Evolutionary conservation across 2,888 invertebrate species (phyloP).

Genomic region (Cosmorhoe ocellata): DNA sequence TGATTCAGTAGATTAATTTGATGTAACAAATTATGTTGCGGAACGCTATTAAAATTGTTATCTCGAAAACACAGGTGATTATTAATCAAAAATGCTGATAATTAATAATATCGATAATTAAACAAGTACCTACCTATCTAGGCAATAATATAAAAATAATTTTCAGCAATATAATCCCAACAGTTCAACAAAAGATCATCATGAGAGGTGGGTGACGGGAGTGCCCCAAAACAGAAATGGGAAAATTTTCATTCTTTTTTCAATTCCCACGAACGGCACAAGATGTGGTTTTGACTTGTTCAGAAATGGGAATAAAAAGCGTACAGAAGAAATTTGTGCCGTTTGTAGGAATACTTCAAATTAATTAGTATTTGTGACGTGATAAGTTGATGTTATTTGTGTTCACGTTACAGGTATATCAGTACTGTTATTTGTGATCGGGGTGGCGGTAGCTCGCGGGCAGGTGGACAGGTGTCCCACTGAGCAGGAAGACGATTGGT

Average conservation of each 20-base stretch:
- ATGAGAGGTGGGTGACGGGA: slow-evolving; percentile 35
- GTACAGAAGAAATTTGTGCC: too few species aligned
- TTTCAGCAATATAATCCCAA: slow-evolving; percentile 12
- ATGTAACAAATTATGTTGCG: too few species aligned
- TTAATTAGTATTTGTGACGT: too few species aligned
- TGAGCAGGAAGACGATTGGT: slow-evolving; percentile 57
- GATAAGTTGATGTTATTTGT: too few species aligned
- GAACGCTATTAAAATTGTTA: background rate
- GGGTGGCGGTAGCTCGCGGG: slow-evolving; percentile 41
- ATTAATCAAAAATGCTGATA: slow-evolving; percentile 30
- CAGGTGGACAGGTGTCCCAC: slow-evolving; percentile 52
- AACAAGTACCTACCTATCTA: background rate
- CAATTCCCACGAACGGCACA: too few species aligned
- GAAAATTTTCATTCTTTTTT: too few species aligned
- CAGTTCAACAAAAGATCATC: slow-evolving; percentile 25
- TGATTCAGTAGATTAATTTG: too few species aligned
- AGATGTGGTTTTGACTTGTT: too few species aligned
- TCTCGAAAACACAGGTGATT: slow-evolving; percentile 19
- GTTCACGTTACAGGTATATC: slow-evolving; percentile 40
- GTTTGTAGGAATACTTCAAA: too few species aligned
- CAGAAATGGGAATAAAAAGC: too few species aligned
- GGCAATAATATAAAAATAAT: slow-evolving; percentile 35
- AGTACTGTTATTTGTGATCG: slow-evolving; percentile 40
- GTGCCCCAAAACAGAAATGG: background rate
- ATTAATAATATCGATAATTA: background rate